phyloP scores from a whole-genome alignment of 1,140 invertebrate genomes.

The Antheraea pernyi region DNA sequence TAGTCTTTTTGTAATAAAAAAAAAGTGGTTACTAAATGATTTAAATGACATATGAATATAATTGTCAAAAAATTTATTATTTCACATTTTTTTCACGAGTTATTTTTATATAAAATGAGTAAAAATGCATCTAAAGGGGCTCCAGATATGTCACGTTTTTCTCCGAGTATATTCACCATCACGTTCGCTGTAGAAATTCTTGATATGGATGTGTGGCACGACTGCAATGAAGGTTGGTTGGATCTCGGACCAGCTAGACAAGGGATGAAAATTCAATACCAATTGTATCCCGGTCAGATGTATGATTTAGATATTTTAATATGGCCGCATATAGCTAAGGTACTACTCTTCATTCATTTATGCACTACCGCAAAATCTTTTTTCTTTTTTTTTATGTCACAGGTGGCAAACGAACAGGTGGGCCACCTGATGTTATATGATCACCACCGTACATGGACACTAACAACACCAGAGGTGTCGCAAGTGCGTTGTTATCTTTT shows the following conservation, averaged over 20 bases:
- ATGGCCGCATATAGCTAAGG: slow-evolving; percentile 62
- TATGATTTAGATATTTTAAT: slow-evolving; percentile 62
- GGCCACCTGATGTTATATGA: too few species aligned
- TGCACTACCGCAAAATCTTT: too few species aligned
- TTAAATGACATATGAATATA: too few species aligned
- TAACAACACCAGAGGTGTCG: too few species aligned
- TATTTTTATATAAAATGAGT: slow-evolving; percentile 17
- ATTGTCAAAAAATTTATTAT: too few species aligned
- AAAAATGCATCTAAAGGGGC: slow-evolving; percentile 11
- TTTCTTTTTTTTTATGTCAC: too few species aligned
- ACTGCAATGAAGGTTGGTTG: slow-evolving; percentile 54
- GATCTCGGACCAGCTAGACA: slow-evolving; percentile 49
- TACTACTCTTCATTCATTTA: slow-evolving; percentile 19
- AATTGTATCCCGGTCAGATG: slow-evolving; percentile 48
- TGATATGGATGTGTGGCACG: slow-evolving; percentile 53
- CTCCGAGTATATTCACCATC: slow-evolving; percentile 53
- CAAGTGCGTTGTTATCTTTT: too few species aligned
- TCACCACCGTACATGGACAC: too few species aligned
- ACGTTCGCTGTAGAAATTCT: slow-evolving; percentile 60
- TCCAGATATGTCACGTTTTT: slow-evolving; percentile 17
- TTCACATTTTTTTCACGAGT: too few species aligned
- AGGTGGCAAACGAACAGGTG: too few species aligned
- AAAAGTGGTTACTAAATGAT: too few species aligned
- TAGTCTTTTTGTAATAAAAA: too few species aligned
- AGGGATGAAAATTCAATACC: slow-evolving; percentile 58